Conservation (phyloP, 1,140 invertebrate genomes). For the Augochlora pura region DNA sequence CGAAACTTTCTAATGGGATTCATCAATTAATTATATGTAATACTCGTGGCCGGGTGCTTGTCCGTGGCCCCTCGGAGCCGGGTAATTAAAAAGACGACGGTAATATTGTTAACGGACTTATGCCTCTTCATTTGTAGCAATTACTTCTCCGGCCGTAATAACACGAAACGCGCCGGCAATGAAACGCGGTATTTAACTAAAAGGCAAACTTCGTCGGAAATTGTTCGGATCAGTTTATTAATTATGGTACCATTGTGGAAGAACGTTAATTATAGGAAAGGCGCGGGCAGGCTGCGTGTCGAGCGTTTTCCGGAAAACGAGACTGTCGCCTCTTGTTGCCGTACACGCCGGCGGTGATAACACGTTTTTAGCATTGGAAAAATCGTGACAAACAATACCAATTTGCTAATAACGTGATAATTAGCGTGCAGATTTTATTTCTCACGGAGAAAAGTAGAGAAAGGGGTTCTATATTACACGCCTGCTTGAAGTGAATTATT, state of each 20-base stretch:
- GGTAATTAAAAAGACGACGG: constrained; percentile 4
- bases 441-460: too few species aligned
- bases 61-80: neutral
- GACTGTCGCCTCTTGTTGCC: neutral
- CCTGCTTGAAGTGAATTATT: too few species aligned
- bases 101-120: neutral
- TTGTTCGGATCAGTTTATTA: constrained; percentile 14
- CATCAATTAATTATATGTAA: neutral
- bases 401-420: too few species aligned
- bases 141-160: neutral
- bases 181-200: constrained; percentile 17
- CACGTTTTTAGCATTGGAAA: too few species aligned
- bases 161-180: neutral
- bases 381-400: too few species aligned
- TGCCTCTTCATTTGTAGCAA: neutral
- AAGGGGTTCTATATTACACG: too few species aligned
- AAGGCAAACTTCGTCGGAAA: neutral
- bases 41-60: neutral
- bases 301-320: neutral
- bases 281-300: too few species aligned
- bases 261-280: neutral
- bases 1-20: neutral
- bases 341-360: too few species aligned
- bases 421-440: too few species aligned
- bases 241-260: neutral